These are phyloP conservation scores for Bubo scandiacus DNA, from an alignment of 2,113 vertebrate genomes.

Conservation along the genomic window DNA sequence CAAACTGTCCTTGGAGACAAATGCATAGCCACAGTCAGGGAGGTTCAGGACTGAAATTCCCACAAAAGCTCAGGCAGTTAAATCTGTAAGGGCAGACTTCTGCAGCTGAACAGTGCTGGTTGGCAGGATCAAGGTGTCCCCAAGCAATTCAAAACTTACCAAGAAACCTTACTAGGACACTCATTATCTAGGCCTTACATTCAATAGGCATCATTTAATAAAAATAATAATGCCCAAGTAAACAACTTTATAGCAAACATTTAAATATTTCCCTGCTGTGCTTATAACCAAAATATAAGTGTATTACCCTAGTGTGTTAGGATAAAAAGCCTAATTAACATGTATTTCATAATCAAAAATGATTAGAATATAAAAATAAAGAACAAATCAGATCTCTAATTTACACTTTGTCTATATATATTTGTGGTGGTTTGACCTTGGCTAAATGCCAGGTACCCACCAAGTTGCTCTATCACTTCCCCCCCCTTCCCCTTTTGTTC, in stretches of 20 bases:
- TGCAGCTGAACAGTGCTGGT: not conserved
- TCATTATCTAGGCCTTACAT: not conserved
- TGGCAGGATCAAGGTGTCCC: not conserved
- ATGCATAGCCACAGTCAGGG: too few species aligned
- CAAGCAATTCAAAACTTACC: not conserved
- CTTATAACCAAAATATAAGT: not conserved
- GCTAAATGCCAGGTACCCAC: too few species aligned
- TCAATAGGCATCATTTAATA: not conserved
- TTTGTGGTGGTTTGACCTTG: too few species aligned
- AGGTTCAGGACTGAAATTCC: not conserved
- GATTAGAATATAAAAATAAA: not conserved
- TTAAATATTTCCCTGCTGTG: not conserved
- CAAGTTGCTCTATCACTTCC: too few species aligned
- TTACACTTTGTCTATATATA: not conserved
- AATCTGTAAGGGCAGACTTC: not conserved
- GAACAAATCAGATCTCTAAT: not conserved
- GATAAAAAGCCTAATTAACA: not conserved
- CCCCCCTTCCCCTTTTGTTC: too few species aligned
- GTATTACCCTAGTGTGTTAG: not conserved
- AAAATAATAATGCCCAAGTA: not conserved
- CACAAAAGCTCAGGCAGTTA: not conserved
- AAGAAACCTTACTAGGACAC: not conserved
- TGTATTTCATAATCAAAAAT: not conserved
- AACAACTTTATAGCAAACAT: not conserved
- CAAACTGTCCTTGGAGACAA: not conserved